Conservation (phyloP, 2,797 vertebrate species). For the Crax fasciolata region DNA sequence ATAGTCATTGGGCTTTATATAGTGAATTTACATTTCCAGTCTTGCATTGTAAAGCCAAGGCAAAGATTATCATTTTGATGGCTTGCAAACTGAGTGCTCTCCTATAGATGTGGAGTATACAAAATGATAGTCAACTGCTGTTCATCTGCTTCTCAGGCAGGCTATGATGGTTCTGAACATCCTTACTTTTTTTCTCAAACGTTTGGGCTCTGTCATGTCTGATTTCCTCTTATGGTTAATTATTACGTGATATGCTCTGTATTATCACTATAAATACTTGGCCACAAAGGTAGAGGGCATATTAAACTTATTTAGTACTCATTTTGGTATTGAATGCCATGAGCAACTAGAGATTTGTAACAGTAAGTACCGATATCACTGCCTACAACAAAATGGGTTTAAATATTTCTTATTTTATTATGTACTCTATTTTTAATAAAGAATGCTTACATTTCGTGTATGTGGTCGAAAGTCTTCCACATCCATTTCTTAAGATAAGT, state of each 20-base stretch:
- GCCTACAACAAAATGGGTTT: not conserved
- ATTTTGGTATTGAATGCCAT: not conserved
- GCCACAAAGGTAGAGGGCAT: not conserved
- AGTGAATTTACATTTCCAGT: not conserved
- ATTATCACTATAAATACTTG: not conserved
- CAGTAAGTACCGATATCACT: not conserved
- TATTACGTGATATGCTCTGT: not conserved
- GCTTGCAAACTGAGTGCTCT: not conserved
- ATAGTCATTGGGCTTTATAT: not conserved
- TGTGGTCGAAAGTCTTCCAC: not conserved
- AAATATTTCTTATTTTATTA: not conserved
- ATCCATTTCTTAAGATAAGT: not conserved
- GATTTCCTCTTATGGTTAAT: not conserved
- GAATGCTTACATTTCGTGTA: not conserved
- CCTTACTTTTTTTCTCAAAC: not conserved
- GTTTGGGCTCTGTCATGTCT: not conserved
- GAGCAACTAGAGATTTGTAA: not conserved
- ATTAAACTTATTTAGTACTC: not conserved
- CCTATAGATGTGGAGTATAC: not conserved
- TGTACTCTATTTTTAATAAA: not conserved
- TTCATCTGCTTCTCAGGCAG: not conserved
- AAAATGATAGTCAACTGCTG: not conserved
- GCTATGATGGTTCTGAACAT: not conserved
- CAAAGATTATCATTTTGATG: not conserved
- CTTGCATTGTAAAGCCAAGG: not conserved